Evolutionary conservation across 2,113 vertebrate genomes (phyloP), one percentile per base, ranked within the genome.

Genomic region (Emydura subglobosa): DNA sequence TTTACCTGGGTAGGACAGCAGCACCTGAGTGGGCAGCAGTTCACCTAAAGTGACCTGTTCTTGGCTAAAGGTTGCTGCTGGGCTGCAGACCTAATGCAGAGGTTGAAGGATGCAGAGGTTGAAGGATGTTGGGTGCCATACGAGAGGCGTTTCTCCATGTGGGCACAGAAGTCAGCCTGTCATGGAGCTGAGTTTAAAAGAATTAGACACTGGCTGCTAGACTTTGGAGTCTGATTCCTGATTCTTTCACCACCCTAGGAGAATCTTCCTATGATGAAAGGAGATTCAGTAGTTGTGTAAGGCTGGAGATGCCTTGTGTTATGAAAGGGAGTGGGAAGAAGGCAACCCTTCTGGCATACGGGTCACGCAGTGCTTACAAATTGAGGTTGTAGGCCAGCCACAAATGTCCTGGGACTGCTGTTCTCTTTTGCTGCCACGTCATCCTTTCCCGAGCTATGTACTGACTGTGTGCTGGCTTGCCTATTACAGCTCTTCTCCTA

Each of bases 351-450:
- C 96, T 96, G 95, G 92, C 95, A 95, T 96, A 51, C 10, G 88
- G 94, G 87, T 94, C 95, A 83, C 85, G 76, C 93, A 95, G 91
- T 95, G 96, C 92, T 95, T 96, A 96, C 7, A 94, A 91, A 96
- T 88, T 65, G 82, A 91, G 88, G 80, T 92, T 95, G 88, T 95
- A 94, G 95, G 86, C 92, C 89, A 96, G 84, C 95, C 94, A 94
- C 96, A 97, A 94, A 90, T 94, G 90, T 96, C 93, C 95, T 93
- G 96, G 96, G 94, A 93, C 88, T 90, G 89, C 85, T 92, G 87
- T 96, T 96, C 85, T 95, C 72, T 94, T 96, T 95, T 96, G 88
- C 88, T 97, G 94, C 95, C 94, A 95, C 44, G 59, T 95, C 96
- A 95, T 95, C 91, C 39, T 94, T 93, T 96, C 83, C 95, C 68